phyloP scores from a whole-genome alignment of 2,113 vertebrate genomes.

The Chamaea fasciata region DNA sequence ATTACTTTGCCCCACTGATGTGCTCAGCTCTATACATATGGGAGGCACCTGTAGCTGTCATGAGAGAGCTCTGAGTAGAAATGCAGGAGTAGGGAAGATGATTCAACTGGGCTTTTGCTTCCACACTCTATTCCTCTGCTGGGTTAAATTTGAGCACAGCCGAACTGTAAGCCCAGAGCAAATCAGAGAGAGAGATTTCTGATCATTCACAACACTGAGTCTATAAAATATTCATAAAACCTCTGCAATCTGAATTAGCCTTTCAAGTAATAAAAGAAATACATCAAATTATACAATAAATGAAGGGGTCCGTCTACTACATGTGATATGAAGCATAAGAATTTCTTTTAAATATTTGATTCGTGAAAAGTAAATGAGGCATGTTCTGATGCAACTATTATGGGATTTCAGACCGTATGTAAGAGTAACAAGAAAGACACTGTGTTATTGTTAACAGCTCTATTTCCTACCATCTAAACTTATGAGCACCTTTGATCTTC shows the following conservation, averaged over 20 bases:
- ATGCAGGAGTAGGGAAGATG: neutral
- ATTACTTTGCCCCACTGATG: neutral
- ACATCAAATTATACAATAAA: conserved; percentile 24
- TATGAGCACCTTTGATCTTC: conserved; percentile 16
- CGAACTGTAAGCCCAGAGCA: neutral
- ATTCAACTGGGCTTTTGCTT: neutral
- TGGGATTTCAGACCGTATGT: neutral
- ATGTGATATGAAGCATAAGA: neutral
- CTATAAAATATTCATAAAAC: conserved; percentile 39
- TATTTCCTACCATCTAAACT: neutral
- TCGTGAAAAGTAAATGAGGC: neutral
- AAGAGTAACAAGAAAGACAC: neutral
- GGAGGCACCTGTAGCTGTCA: neutral
- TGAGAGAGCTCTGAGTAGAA: neutral
- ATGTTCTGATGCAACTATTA: neutral
- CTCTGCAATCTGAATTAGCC: neutral
- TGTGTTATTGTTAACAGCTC: neutral
- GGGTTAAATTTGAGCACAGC: neutral
- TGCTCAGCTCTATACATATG: neutral
- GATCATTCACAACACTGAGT: neutral
- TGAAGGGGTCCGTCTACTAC: neutral
- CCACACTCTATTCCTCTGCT: neutral
- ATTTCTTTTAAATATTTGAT: conserved; percentile 40
- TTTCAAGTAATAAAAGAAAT: conserved; percentile 29
- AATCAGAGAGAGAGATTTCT: neutral